Percentiles rank a stretch among this genome's conserved stretches.
phyloP scores from a whole-genome alignment of 2,113 vertebrate species.

The Oceanodroma tethys region DNA sequence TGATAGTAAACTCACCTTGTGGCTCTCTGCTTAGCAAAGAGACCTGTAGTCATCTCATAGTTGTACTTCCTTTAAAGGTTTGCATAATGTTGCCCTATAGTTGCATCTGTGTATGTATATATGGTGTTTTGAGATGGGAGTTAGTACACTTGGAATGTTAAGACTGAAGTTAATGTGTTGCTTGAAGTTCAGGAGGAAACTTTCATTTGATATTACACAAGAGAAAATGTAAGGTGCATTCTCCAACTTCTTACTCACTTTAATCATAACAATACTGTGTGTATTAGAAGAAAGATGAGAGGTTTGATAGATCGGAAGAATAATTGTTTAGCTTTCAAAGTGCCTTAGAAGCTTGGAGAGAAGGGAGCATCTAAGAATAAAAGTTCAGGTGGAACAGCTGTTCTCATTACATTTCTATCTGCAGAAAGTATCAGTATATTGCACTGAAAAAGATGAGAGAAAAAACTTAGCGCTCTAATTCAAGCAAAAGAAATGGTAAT shows the following conservation, averaged over 20 bases:
- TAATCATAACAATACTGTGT: neutral
- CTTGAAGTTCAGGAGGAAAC: neutral
- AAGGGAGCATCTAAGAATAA: neutral
- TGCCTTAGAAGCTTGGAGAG: neutral
- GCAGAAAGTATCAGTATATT: neutral
- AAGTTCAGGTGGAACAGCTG: neutral
- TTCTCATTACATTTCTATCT: neutral
- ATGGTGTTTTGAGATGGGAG: neutral
- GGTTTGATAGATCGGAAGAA: neutral
- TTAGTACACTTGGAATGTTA: neutral
- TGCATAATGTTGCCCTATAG: neutral
- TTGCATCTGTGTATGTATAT: neutral
- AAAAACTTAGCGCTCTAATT: neutral
- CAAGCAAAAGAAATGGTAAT: neutral
- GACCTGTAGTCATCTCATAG: neutral
- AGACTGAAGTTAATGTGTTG: neutral
- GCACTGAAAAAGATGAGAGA: neutral
- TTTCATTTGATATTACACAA: neutral
- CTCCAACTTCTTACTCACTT: neutral
- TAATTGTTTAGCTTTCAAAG: neutral
- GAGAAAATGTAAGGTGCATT: neutral
- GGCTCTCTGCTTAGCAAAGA: neutral
- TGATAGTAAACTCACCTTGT: neutral
- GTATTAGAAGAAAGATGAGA: neutral
- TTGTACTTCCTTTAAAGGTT: neutral